phyloP scores from a whole-genome alignment of 2,888 invertebrate species.

The Mactromeris polynyma region DNA sequence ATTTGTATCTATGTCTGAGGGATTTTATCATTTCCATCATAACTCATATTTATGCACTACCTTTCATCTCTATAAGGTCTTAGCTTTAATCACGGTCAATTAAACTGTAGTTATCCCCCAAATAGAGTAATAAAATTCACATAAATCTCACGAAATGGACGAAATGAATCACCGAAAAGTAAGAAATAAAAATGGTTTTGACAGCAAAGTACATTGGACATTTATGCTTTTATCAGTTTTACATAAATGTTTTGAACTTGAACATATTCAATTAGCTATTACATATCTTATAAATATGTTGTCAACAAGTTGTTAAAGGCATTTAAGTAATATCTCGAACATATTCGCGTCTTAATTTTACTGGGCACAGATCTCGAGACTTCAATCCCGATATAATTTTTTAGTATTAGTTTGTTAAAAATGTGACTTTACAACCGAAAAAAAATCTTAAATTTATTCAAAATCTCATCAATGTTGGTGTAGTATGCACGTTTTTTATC shows the following conservation, averaged over 20 bases:
- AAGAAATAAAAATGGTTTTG: background rate
- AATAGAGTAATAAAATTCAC: slow-evolving; percentile 1
- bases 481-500: too few relatives aligned
- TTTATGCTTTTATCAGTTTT: background rate
- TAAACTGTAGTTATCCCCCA: background rate
- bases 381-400: too few relatives aligned
- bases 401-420: too few relatives aligned
- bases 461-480: too few relatives aligned
- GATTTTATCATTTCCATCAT: background rate
- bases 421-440: too few relatives aligned
- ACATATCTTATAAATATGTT: background rate
- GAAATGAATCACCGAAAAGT: background rate
- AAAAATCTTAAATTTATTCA: too few relatives aligned
- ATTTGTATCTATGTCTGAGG: background rate
- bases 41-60: slow-evolving; percentile 1
- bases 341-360: too few relatives aligned
- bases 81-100: background rate
- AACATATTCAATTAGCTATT: background rate
- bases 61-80: background rate
- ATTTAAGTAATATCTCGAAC: too few relatives aligned
- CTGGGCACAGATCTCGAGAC: too few relatives aligned
- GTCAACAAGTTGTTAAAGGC: background rate
- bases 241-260: background rate
- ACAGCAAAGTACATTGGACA: background rate
- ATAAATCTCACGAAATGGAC: background rate